Base-by-base conservation (phyloP, 2,888 invertebrate genomes). In the Liopterus haemorrhoidalis region DNA sequence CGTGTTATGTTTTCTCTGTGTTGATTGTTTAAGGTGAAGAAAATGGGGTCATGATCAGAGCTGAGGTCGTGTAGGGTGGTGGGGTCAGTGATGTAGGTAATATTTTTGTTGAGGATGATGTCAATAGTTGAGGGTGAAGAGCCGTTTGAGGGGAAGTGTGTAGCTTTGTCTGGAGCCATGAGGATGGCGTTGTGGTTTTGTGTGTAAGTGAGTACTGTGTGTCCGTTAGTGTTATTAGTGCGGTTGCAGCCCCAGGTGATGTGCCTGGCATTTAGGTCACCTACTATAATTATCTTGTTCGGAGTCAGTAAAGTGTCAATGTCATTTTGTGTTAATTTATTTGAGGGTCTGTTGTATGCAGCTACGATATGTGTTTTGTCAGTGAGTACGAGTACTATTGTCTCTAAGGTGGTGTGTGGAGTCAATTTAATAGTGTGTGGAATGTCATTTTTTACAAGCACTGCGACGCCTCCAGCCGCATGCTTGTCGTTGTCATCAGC, bases 261-360 rank as follows among this genome's bases (percentile, higher is more conserved):
- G n/a, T 57, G 54, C 31, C 43, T 53, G 5, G 55, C 54, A 31
- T 58, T 57, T 4, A 57, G 40, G 24, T 59, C 57, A 0, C 55
- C 55, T n/a, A 53, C 42, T 2, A 57, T 3, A 5, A 57, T 6
- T 2, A 51, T 49, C 27, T 51, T 32, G 5, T 43, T 43, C 21
- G 39, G 41, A 18, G 25, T 46, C 2, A 49, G 20, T 36, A 54
- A 18, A 12, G 5, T 31, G 11, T 52, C 43, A 31, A 55, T 12
- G 16, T 57, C 52, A 20, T 41, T 32, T 6, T n/a, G 9, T 16
- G 21, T 50, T 20, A 53, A 37, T 5, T 37, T 27, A 37, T 44
- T 46, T 5, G 20, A 47, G 5, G n/a, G 56, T 5, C 41, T 6
- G n/a, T n/a, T n/a, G n/a, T n/a, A n/a, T n/a, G n/a, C n/a, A n/a